phyloP scores from a whole-genome alignment of 2,113 vertebrate species.

The Austrofundulus limnaeus region DNA sequence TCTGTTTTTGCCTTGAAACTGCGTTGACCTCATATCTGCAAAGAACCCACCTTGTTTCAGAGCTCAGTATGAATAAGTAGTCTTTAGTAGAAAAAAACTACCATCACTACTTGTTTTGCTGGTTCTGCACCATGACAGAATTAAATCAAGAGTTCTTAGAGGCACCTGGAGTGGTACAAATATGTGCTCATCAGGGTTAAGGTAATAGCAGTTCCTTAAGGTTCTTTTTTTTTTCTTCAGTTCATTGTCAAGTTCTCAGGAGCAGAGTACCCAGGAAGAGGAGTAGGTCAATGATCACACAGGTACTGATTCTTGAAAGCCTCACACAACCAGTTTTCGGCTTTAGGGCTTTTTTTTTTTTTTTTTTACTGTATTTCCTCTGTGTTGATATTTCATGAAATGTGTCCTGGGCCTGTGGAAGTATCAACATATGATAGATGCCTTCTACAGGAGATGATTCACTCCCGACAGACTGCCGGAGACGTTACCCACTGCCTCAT shows the following conservation, averaged over 20 bases:
- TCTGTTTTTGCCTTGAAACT: constrained; percentile 36
- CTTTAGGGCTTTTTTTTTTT: constrained; percentile 26
- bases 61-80: constrained; percentile 64
- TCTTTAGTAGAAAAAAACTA: constrained; percentile 72
- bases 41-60: constrained; percentile 42
- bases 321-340: constrained; percentile 31
- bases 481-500: constrained; percentile 38
- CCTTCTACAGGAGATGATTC: not conserved
- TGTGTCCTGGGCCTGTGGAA: constrained; percentile 45
- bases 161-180: constrained; percentile 78
- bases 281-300: constrained; percentile 44
- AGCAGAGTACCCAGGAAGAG: constrained; percentile 51
- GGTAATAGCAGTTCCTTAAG: constrained; percentile 70
- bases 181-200: constrained; percentile 78
- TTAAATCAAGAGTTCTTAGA: constrained; percentile 74
- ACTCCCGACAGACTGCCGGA: constrained; percentile 36
- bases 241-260: constrained; percentile 67
- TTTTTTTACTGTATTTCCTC: constrained; percentile 15
- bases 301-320: constrained; percentile 43
- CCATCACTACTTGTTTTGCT: constrained; percentile 75
- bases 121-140: constrained; percentile 75
- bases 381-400: constrained; percentile 40
- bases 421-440: constrained; percentile 45
- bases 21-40: constrained; percentile 60
- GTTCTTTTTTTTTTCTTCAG: constrained; percentile 56